Evolutionary conservation across 2,888 invertebrate genomes (phyloP), one percentile per base, ranked within the genome.

Genomic region (Nemapogon koenigi): DNA sequence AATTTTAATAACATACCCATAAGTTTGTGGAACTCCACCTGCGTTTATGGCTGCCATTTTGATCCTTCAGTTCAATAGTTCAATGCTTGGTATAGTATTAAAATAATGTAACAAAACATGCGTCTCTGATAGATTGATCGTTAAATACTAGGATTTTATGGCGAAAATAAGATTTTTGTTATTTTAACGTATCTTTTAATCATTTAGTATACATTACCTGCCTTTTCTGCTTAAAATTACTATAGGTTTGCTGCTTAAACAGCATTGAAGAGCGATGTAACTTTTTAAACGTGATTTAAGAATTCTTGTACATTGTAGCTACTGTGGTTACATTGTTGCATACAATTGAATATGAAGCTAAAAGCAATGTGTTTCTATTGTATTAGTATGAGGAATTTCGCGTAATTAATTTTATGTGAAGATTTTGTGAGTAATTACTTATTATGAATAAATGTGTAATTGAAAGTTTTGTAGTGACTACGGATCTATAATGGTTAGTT

Each of bases 371-470:
- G 16, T 17, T 19, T 19, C 19, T 33, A 8, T 61, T 59, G 57
- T 62, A 48, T 60, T 49, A 48, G 50, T 57, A 57, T 63, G 64
- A 52, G 73, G 71, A 72, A 73, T 76, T 68, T 75, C 62, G 61
- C 68, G 61, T 68, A 67, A 75, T 76, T 72, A 69, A 62, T n/a
- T n/a, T n/a, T n/a, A n/a, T n/a, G n/a, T n/a, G n/a, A n/a, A n/a
- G n/a, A n/a, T n/a, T n/a, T n/a, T n/a, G n/a, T n/a, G n/a, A n/a
- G n/a, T n/a, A n/a, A n/a, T n/a, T n/a, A n/a, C n/a, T n/a, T n/a
- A n/a, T n/a, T n/a, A n/a, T n/a, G n/a, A n/a, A n/a, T n/a, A n/a
- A n/a, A n/a, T n/a, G n/a, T n/a, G n/a, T n/a, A n/a, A n/a, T n/a
- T n/a, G n/a, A n/a, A n/a, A n/a, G n/a, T n/a, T n/a, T n/a, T n/a